These are phyloP conservation scores for Hirtodrosophila duncani DNA, from an alignment of 2,888 invertebrate species.

Conservation along the genomic window DNA sequence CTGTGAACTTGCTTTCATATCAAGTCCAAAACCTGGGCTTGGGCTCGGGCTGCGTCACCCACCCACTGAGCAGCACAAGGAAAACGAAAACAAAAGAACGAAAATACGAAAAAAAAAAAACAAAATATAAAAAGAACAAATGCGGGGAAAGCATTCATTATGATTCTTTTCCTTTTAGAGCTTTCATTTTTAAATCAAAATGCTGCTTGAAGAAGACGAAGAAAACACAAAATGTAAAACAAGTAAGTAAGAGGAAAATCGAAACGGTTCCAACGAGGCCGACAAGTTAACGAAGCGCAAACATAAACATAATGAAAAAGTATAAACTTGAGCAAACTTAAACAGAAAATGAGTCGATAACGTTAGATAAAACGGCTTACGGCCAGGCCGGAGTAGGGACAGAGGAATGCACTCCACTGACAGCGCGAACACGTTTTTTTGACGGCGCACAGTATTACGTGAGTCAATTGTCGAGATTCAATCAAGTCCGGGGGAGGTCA, in stretches of 20 bases:
- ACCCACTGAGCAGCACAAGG: too few relatives aligned
- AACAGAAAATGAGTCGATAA: conserved; percentile 49
- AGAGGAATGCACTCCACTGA: conserved; percentile 16
- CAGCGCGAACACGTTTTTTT: conserved; percentile 46
- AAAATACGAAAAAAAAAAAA: too few relatives aligned
- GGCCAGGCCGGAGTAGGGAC: background rate
- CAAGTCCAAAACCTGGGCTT: too few relatives aligned
- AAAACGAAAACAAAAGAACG: too few relatives aligned
- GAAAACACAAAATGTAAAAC: conserved; percentile 30
- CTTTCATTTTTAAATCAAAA: conserved; percentile 58
- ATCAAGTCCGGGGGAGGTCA: background rate
- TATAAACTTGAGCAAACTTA: conserved; percentile 57
- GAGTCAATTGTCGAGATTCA: conserved; percentile 46
- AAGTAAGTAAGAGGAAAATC: conserved; percentile 1
- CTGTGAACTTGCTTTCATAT: too few relatives aligned
- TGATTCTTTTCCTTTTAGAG: conserved; percentile 25
- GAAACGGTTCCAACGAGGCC: conserved; percentile 14
- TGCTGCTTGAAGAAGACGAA: conserved; percentile 32
- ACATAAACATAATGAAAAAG: conserved; percentile 63
- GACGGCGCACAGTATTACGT: conserved; percentile 46
- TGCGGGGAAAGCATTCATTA: too few relatives aligned
- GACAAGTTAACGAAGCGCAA: conserved; percentile 58
- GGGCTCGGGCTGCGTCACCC: too few relatives aligned
- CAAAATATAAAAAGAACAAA: too few relatives aligned
- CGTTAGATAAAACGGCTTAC: conserved; percentile 23